Conservation (phyloP, 2,888 invertebrate genomes). For the Epinotia brunnichana region DNA sequence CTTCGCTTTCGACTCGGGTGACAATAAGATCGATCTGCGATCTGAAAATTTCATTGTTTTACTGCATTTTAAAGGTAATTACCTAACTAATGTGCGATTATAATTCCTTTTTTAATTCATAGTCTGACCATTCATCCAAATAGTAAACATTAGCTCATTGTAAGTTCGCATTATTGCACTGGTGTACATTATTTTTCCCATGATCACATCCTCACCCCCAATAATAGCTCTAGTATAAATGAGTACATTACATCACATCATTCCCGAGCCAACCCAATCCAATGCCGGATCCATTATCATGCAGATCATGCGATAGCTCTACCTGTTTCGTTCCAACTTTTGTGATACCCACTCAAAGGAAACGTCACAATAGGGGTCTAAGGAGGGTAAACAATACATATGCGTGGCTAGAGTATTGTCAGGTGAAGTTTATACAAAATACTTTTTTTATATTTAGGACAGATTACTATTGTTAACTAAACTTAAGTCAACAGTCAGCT, state of each 20-base stretch:
- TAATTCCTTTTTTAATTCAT: too few relatives aligned
- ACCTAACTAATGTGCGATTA: too few relatives aligned
- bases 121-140: too few relatives aligned
- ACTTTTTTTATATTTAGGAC: too few relatives aligned
- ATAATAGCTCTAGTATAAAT: background rate
- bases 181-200: background rate
- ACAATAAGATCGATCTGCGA: too few relatives aligned
- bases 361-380: constrained; percentile 1
- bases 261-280: background rate
- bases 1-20: too few relatives aligned
- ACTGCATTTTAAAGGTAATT: too few relatives aligned
- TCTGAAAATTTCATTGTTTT: too few relatives aligned
- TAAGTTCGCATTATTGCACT: background rate
- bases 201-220: background rate
- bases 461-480: too few relatives aligned
- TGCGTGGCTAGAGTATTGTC: background rate
- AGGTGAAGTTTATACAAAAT: background rate
- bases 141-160: too few relatives aligned
- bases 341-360: constrained; percentile 26
- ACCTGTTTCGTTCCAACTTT: constrained; percentile 26
- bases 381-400: background rate
- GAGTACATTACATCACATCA: background rate
- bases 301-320: constrained; percentile 31
- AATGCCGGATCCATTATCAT: constrained; percentile 16
- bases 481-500: too few relatives aligned